Conservation (phyloP, 2,113 vertebrate species). For the Neodon shergylaensis region DNA sequence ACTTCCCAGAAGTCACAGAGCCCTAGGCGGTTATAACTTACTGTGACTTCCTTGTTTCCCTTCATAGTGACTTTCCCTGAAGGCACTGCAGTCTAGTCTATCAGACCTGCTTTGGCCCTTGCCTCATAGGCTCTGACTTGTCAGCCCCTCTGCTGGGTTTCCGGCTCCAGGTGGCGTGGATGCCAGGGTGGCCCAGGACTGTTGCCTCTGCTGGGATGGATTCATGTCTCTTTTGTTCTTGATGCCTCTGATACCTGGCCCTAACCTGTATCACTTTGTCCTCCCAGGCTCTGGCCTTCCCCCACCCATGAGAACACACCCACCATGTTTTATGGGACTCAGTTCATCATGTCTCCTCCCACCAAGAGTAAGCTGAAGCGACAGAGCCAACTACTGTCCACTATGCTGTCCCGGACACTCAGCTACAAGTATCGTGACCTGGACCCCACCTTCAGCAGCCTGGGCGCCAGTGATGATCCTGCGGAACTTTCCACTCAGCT, state of each 20-base stretch:
- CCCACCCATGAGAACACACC: constrained; percentile 18
- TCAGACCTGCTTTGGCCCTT: not conserved
- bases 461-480: constrained; percentile 88
- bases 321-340: constrained; percentile 95
- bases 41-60: not conserved
- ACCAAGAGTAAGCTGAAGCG: constrained; percentile 94
- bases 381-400: constrained; percentile 94
- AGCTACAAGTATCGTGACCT: constrained; percentile 93
- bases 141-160: not conserved
- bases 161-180: accelerated
- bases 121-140: accelerated
- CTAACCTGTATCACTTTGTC: not conserved
- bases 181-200: not conserved
- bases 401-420: constrained; percentile 93
- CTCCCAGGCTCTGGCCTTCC: not conserved
- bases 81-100: accelerated
- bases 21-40: not conserved
- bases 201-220: not conserved
- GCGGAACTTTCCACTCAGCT: constrained; percentile 96
- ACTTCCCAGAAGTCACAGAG: not conserved
- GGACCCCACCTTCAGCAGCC: constrained; percentile 82
- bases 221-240: not conserved
- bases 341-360: constrained; percentile 92
- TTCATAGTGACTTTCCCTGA: not conserved
- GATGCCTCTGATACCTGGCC: not conserved